Conservation (phyloP, 2,888 invertebrate genomes). For the Brassicogethes aeneus region DNA sequence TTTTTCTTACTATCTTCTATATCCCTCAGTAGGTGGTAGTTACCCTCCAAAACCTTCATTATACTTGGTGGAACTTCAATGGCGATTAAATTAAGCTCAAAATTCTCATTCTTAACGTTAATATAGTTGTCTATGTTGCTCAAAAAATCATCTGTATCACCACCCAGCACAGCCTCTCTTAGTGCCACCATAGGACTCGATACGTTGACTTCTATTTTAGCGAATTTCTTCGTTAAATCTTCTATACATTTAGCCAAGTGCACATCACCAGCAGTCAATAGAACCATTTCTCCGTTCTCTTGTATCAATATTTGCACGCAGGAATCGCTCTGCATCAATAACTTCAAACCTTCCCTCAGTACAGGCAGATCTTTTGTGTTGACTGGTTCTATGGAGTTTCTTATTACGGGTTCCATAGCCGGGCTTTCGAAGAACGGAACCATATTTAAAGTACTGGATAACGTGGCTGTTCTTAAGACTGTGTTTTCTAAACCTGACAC, state of each 20-base stretch:
- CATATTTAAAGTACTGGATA: constrained; percentile 72
- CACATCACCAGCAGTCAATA: constrained; percentile 93
- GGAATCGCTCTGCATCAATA: constrained; percentile 90
- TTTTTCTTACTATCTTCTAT: constrained; percentile 39
- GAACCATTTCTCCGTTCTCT: constrained; percentile 90
- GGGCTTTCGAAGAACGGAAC: constrained; percentile 81
- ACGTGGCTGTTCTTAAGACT: constrained; percentile 81
- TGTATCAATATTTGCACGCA: constrained; percentile 85
- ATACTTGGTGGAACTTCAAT: constrained; percentile 66
- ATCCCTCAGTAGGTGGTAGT: constrained; percentile 60
- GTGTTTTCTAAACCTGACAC: constrained; percentile 80
- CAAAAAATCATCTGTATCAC: constrained; percentile 64
- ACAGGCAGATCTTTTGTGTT: constrained; percentile 70
- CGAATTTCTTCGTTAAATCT: constrained; percentile 76
- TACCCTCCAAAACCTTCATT: constrained; percentile 61
- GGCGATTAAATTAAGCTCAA: constrained; percentile 61
- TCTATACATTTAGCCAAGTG: constrained; percentile 93
- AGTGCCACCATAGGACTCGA: constrained; percentile 96
- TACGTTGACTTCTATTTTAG: constrained; percentile 77
- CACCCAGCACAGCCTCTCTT: constrained; percentile 82
- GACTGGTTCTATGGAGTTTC: constrained; percentile 87
- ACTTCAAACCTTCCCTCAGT: constrained; percentile 64
- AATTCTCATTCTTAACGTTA: constrained; percentile 16
- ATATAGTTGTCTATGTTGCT: constrained; percentile 32
- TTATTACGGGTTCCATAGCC: constrained; percentile 74